These are phyloP conservation scores for Latheticus oryzae DNA, from an alignment of 2,888 invertebrate species.

Conservation along the genomic window DNA sequence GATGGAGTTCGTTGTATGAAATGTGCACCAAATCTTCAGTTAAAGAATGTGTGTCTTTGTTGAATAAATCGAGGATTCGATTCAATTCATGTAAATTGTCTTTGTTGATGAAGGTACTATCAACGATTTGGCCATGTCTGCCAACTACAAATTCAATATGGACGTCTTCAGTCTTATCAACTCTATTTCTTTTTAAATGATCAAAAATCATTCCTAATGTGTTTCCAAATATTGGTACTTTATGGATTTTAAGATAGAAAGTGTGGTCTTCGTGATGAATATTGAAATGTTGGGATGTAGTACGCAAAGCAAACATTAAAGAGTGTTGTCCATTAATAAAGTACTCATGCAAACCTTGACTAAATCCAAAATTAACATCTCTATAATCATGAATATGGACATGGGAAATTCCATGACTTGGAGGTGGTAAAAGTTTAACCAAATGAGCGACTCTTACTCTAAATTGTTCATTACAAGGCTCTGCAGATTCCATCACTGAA, in stretches of 20 bases:
- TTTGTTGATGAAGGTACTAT: conserved; percentile 18
- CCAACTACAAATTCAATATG: conserved; percentile 13
- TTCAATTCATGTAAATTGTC: conserved; percentile 19
- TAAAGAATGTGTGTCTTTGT: conserved; percentile 9
- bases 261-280: conserved; percentile 13
- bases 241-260: conserved; percentile 23
- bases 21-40: conserved; percentile 37
- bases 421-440: conserved; percentile 57
- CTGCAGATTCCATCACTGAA: conserved; percentile 62
- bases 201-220: conserved; percentile 6
- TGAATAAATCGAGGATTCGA: conserved; percentile 20
- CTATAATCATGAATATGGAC: conserved; percentile 63
- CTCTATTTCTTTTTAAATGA: background rate
- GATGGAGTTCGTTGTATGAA: conserved; percentile 42
- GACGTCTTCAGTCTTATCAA: background rate
- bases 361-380: conserved; percentile 63
- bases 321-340: conserved; percentile 45
- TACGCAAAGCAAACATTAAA: conserved; percentile 6
- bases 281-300: conserved; percentile 13
- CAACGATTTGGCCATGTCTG: conserved; percentile 8
- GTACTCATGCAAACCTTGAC: conserved; percentile 57
- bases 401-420: conserved; percentile 54
- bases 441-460: conserved; percentile 59
- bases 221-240: no score
- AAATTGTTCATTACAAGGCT: conserved; percentile 62